Base-by-base conservation (phyloP, 2,888 invertebrate species). In the Erpobdella octoculata region DNA sequence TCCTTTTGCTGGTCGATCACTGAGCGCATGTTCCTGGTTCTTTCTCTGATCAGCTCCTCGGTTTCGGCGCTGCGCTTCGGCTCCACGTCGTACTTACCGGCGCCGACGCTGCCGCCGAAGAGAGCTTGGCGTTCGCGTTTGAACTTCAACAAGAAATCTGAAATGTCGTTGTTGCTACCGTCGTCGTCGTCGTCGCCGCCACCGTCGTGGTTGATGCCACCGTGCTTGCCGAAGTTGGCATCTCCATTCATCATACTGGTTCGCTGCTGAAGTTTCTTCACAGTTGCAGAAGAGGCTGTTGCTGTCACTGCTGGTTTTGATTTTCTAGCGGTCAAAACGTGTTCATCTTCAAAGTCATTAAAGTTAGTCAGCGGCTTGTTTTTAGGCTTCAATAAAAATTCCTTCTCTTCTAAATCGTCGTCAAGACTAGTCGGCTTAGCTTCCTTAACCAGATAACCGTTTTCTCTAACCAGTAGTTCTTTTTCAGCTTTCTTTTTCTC, bases 21-120 rank as follows among this genome's bases (percentile, higher is more conserved):
- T 18, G 64, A 67, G 2, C 74, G 58, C 37, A 75, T 74, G 67
- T 64, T 64, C 15, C 70, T 33, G 2, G 74, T 75, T 41, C 65
- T 37, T 53, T 75, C 75, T 53, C 61, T 36, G 36, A 75, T 72
- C 9, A 74, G 41, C 37, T 74, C 74, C 18, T 73, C 73, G 6
- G 75, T 75, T 28, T 74, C 72, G 0, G 67, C 71, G 1, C 73
- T 38, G n/a, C 67, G 71, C 38, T 68, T 21, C 18, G 73, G 73
- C 21, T 61, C 46, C n/a, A 72, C 71, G n/a, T 69, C 58, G 31
- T 33, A 15, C 21, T 36, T 69, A 9, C 31, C 35, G 8, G 53
- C 21, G 28, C 33, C 41, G n/a, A n/a, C n/a, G 31, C 35, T n/a
- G 8, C 48, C 33, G 6, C 69, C 69, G 35, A 69, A 69, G 58